Percentiles rank a stretch among this genome's conserved stretches.
These are phyloP conservation scores for Dunckerocampus dactyliophorus DNA, from an alignment of 2,113 vertebrate genomes.

Conservation along the genomic window DNA sequence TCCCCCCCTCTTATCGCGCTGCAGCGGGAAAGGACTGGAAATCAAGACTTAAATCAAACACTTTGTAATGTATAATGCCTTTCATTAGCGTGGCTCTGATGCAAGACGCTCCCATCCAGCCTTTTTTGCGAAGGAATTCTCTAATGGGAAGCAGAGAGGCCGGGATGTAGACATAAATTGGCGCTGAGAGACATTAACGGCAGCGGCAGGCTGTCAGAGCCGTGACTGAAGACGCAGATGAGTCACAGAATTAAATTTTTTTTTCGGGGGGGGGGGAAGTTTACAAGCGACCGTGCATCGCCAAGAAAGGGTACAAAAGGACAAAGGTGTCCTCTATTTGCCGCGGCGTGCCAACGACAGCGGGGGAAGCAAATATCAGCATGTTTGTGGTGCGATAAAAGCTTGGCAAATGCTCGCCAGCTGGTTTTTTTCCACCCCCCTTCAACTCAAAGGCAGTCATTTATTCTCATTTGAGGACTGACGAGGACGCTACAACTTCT, in stretches of 20 bases:
- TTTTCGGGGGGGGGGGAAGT: slow-evolving; percentile 23
- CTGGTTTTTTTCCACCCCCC: background rate
- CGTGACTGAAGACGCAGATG: slow-evolving; percentile 43
- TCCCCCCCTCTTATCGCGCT: slow-evolving; percentile 51
- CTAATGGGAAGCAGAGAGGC: slow-evolving; percentile 57
- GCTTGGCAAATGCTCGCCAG: background rate
- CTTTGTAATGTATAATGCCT: slow-evolving; percentile 72
- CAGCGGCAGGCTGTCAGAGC: slow-evolving; percentile 43
- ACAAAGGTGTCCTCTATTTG: slow-evolving; percentile 42
- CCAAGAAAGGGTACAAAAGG: slow-evolving; percentile 32
- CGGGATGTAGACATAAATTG: slow-evolving; percentile 60
- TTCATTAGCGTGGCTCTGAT: slow-evolving; percentile 68
- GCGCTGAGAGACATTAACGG: slow-evolving; percentile 55
- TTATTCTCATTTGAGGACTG: background rate
- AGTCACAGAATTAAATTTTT: slow-evolving; percentile 59
- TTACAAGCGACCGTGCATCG: slow-evolving; percentile 42
- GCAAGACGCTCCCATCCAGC: slow-evolving; percentile 32
- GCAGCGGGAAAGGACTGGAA: slow-evolving; percentile 45
- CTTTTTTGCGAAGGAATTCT: slow-evolving; percentile 51
- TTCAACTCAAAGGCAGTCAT: background rate
- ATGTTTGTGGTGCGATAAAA: background rate
- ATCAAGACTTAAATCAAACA: slow-evolving; percentile 71
- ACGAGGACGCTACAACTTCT: background rate
- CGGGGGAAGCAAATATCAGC: background rate
- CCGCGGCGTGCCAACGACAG: background rate